These are phyloP conservation scores for Ectemnius cavifrons DNA, from an alignment of 2,888 invertebrate species.

Conservation along the genomic window DNA sequence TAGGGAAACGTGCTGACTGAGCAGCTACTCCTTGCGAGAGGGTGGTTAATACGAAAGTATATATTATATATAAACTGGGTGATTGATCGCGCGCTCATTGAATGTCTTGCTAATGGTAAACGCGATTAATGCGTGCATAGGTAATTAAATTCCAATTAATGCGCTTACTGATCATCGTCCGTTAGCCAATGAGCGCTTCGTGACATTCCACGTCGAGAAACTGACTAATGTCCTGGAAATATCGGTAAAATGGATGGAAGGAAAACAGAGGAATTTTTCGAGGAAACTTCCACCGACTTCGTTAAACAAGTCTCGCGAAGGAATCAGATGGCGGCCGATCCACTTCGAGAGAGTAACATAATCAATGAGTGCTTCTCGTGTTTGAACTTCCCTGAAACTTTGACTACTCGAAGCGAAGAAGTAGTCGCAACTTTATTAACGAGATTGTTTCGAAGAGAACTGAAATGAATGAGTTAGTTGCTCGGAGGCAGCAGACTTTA, in stretches of 20 bases:
- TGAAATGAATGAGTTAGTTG: too few relatives aligned
- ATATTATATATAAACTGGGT: background rate
- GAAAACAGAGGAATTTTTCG: background rate
- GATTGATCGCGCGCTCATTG: slow-evolving; percentile 4
- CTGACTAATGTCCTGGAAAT: background rate
- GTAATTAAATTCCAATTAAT: slow-evolving; percentile 3
- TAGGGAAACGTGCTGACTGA: background rate
- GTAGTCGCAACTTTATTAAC: too few relatives aligned
- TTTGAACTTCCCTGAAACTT: too few relatives aligned
- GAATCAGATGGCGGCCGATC: too few relatives aligned
- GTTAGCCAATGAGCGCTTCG: background rate
- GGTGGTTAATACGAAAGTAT: background rate
- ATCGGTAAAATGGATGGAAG: background rate
- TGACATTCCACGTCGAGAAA: background rate
- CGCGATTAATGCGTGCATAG: background rate
- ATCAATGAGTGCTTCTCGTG: too few relatives aligned
- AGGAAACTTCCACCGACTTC: too few relatives aligned
- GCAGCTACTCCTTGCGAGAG: background rate
- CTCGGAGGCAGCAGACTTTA: too few relatives aligned
- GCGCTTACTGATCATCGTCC: background rate
- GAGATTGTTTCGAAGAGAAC: too few relatives aligned
- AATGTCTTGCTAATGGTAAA: background rate
- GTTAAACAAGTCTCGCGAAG: too few relatives aligned
- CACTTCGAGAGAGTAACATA: too few relatives aligned
- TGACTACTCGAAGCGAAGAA: too few relatives aligned